Evolutionary conservation across 2,888 invertebrate species (phyloP), one percentile per base, ranked within the genome.

Genomic region (Eurytoma adleriae): DNA sequence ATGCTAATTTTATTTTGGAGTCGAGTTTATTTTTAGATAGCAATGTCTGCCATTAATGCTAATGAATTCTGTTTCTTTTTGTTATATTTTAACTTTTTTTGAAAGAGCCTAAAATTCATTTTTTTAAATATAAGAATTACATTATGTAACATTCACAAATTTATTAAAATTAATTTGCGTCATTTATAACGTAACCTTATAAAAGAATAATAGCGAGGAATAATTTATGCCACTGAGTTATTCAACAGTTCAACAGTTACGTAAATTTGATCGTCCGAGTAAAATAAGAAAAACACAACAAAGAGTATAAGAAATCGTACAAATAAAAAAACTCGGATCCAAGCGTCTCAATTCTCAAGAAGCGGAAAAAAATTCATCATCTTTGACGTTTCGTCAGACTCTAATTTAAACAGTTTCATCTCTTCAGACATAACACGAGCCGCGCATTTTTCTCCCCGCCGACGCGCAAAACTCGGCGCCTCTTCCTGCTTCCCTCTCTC

Each of bases 131-230:
- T 10, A 40, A 40, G 40, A 10, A 40, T 40, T 40, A 40, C 1
- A 10, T 40, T 40, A 40, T 10, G 40, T 10, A 40, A 40, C 40
- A 40, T 40, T 40, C 7, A 40, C 10, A 64, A 74, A 66, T 56
- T 54, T 40, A 73, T 66, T 64, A 64, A 73, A 73, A 56, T 48
- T 24, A 64, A 62, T 66, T 64, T 30, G 64, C 54, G 56, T 73
- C 64, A 73, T 73, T 74, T 48, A n/a, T 20, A 40, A 74, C 64
- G 27, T 18, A 16, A 13, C 40, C 40, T 40, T 40, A 40, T 40
- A 40, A 40, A 40, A 40, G 40, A 40, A 7, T 40, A 10, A 40
- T 40, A 1, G 24, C 64, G 27, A 72, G 27, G 24, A 50, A 27
- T 16, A 52, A 74, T 74, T 74, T n/a, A 74, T 64, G 16, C 54